phyloP scores from a whole-genome alignment of 2,888 invertebrate species.

The Nomada fabriciana region DNA sequence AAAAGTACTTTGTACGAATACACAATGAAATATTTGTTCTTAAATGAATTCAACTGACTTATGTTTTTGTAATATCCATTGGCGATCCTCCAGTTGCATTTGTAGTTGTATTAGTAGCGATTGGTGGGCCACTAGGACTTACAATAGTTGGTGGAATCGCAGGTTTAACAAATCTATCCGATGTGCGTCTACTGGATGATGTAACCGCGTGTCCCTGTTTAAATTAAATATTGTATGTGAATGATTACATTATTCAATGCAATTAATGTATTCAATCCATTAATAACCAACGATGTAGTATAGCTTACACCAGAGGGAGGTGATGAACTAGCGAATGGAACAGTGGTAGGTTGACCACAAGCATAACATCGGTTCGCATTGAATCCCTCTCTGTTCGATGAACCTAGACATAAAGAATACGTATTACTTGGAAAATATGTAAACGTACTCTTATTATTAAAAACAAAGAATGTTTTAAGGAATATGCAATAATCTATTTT shows the following conservation, averaged over 20 bases:
- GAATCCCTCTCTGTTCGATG: constrained; percentile 81
- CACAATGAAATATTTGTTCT: constrained; percentile 48
- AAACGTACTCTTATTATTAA: background rate
- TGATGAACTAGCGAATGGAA: constrained; percentile 82
- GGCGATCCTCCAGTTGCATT: constrained; percentile 81
- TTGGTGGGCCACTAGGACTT: constrained; percentile 84
- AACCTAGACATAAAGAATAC: constrained; percentile 71
- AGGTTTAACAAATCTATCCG: constrained; percentile 94
- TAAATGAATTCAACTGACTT: constrained; percentile 66
- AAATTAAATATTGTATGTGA: constrained; percentile 3
- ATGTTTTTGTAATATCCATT: constrained; percentile 84
- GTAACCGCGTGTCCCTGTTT: constrained; percentile 79
- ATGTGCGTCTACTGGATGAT: constrained; percentile 87
- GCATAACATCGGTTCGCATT: constrained; percentile 89
- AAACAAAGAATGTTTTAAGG: background rate
- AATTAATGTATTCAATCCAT: background rate
- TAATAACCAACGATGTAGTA: background rate
- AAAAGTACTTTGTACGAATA: constrained; percentile 65
- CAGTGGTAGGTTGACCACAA: constrained; percentile 88
- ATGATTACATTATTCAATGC: background rate
- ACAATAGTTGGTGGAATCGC: constrained; percentile 89
- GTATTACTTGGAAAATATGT: constrained; percentile 62
- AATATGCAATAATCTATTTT: background rate
- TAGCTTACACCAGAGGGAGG: constrained; percentile 83
- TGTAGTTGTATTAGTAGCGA: constrained; percentile 73